Base-by-base conservation (phyloP, 2,797 vertebrate genomes). In the Enteromius paludinosus region DNA sequence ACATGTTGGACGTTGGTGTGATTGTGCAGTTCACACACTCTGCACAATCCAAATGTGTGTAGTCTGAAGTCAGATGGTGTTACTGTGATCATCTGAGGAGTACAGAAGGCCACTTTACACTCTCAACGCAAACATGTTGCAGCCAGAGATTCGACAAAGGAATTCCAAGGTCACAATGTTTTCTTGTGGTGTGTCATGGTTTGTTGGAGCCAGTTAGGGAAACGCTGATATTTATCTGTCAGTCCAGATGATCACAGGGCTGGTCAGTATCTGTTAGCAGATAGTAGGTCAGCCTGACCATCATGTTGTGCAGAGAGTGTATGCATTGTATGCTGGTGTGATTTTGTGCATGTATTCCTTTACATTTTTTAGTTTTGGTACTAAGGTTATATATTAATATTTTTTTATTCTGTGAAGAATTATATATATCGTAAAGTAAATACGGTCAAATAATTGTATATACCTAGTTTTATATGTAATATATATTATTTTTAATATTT, bases 91-190 rank as follows among this genome's bases (percentile, higher is more conserved):
- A 65, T 65, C 30, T 65, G 59, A 41, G 49, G 35, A 80, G 68
- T 23, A 47, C 54, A 62, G 59, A 73, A 62, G 47, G 30, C 49
- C 28, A 25, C 56, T 81, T 23, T 30, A 73, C 56, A 25, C n/a
- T 59, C 20, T 69, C 12, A 15, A 25, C 1, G 9, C 59, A 62
- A 81, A 59, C 35, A 71, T 61, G 41, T 47, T 62, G 75, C 41
- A 77, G 38, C 10, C 20, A 59, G 52, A 71, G 54, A 72, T 49
- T 38, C 45, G 54, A 66, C 28, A 5, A 20, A 25, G 43, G 59
- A 41, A 65, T 73, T 65, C 11, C 30, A 49, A 81, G 79, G 59
- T 81, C 70, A 20, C 45, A 73, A 74, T 52, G 43, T 28, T 73
- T 73, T 79, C 23, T 70, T 5, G 15, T 28, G 17, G 5, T 70